Percentiles rank a stretch among this genome's conserved stretches.
Conservation (phyloP, 2,888 invertebrate species). For the Coelinius sp. region DNA sequence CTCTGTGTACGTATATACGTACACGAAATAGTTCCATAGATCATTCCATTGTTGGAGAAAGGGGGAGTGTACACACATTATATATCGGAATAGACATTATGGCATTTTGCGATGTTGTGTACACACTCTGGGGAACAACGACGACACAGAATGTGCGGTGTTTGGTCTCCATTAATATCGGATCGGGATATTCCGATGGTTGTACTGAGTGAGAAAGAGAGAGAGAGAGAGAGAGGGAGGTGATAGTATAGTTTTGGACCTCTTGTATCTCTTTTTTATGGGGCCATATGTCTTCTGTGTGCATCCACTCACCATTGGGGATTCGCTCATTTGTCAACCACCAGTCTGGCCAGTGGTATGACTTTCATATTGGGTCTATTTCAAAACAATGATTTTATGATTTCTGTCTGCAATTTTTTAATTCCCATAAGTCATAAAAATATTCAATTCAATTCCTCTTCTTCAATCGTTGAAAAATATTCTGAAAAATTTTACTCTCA, state of each 20-base stretch:
- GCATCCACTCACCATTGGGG: conserved; percentile 43
- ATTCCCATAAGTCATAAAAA: not conserved
- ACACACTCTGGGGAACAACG: conserved; percentile 58
- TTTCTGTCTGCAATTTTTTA: not conserved
- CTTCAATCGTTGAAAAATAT: too few relatives aligned
- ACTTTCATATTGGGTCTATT: conserved; percentile 6
- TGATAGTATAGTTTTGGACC: conserved; percentile 35
- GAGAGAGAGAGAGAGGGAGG: conserved; percentile 40
- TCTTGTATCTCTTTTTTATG: conserved; percentile 64
- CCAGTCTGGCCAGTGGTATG: conserved; percentile 59
- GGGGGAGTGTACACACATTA: conserved; percentile 64
- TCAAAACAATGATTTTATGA: conserved; percentile 6
- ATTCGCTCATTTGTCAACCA: conserved; percentile 67
- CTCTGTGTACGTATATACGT: conserved; percentile 44
- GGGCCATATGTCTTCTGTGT: conserved; percentile 66
- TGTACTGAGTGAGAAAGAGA: conserved; percentile 45
- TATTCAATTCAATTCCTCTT: not conserved
- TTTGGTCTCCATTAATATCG: conserved; percentile 71
- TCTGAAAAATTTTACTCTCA: not conserved
- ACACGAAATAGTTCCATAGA: conserved; percentile 53
- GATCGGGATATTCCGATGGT: conserved; percentile 60
- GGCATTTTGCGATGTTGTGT: conserved; percentile 56
- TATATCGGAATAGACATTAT: conserved; percentile 49
- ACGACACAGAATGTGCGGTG: conserved; percentile 64
- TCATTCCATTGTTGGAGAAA: conserved; percentile 61